Conservation (phyloP, 2,113 vertebrate species). For the Hydrochoerus hydrochaeris region DNA sequence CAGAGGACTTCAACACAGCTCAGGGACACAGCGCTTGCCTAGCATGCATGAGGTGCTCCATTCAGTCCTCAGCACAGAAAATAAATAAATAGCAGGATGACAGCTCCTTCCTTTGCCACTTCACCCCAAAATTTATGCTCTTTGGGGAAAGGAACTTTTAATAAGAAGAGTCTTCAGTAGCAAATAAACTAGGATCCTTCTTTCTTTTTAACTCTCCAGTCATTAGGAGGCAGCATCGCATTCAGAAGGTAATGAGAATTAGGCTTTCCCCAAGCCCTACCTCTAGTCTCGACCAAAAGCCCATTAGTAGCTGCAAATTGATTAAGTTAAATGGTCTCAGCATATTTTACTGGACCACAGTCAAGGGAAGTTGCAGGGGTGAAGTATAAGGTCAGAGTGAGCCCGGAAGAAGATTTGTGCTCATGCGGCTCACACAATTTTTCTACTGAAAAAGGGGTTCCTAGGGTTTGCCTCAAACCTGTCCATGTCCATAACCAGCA, state of each 20-base stretch:
- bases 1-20: background rate
- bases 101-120: slow-evolving; percentile 5
- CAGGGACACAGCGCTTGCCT: background rate
- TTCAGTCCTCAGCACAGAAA: background rate
- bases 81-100: background rate
- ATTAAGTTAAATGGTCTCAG: slow-evolving; percentile 59
- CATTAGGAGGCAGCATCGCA: slow-evolving; percentile 59
- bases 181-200: background rate
- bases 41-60: background rate
- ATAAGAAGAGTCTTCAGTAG: slow-evolving; percentile 29
- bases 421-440: background rate
- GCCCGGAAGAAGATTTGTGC: background rate
- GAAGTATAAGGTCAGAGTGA: background rate
- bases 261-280: slow-evolving; percentile 31
- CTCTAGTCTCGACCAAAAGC: background rate
- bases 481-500: background rate
- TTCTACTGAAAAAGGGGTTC: background rate
- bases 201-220: slow-evolving; percentile 32
- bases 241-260: slow-evolving; percentile 11
- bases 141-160: slow-evolving; percentile 53
- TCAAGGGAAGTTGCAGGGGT: slow-evolving; percentile 26
- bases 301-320: slow-evolving; percentile 52
- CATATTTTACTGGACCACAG: slow-evolving; percentile 11
- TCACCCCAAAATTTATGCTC: slow-evolving; percentile 52
- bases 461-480: background rate